Base-by-base conservation (phyloP, 2,888 invertebrate genomes). In the Melikaiella ostensackeni region DNA sequence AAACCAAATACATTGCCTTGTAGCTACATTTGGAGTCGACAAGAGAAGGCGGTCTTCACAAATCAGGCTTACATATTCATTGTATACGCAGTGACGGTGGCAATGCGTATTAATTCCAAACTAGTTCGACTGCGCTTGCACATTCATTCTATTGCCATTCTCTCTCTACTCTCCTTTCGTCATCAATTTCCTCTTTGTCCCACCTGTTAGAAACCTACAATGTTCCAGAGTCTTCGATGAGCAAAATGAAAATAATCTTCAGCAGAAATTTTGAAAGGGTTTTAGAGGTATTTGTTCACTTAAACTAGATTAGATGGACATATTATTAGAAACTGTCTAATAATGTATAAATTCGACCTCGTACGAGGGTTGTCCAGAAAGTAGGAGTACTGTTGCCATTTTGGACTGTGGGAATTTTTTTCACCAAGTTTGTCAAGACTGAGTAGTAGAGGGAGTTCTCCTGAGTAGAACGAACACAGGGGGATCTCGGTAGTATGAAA, bases 21-120 rank as follows among this genome's bases (percentile, higher is more conserved):
- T 82, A 86, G 86, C 84, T 84, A 84, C 84, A 83, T 85, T 84
- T 83, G 80, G 78, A 78, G 79, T 81, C 79, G 84, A 77, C 70
- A 76, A 76, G 82, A 82, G 81, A 83, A 79, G 82, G 82, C 83
- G 84, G 83, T 83, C 84, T 82, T 85, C 84, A 83, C 86, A 86
- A 86, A 86, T 87, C 82, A 84, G 80, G 80, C 84, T 88, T 88
- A 87, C 87, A 88, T 88, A 88, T 88, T 88, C 87, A 88, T 88
- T 82, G 83, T 80, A 77, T 55, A 78, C 55, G 79, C 75, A 66
- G 66, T 62, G 79, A 57, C 81, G 81, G 81, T 80, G 79, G 81
- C 79, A 80, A 83, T 82, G 78, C 82, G 82, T 85, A 85, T 86
- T 85, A 86, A 87, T 86, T 84, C 81, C 80, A 77, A 79, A 79